phyloP scores from a whole-genome alignment of 2,113 vertebrate genomes.

The Phyllopteryx taeniolatus region DNA sequence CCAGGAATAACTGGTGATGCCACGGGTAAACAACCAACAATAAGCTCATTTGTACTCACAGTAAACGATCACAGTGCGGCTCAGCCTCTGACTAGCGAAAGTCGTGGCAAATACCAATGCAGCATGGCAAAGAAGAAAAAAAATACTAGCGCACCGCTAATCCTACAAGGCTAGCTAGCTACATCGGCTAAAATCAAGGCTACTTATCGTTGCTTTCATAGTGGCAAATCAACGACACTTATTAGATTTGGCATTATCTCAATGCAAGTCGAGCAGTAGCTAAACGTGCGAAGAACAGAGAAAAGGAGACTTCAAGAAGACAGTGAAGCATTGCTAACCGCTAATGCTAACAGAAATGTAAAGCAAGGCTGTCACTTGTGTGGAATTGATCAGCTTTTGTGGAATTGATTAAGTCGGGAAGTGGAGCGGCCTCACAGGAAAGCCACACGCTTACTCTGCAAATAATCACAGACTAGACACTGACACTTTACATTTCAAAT shows the following conservation, averaged over 20 bases:
- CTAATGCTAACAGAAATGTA: too few species aligned
- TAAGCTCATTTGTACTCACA: not conserved
- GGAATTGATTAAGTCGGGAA: not conserved
- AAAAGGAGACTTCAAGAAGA: not conserved
- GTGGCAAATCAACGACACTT: not conserved
- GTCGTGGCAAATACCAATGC: too few species aligned
- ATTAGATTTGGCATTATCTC: not conserved
- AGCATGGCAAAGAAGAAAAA: not conserved
- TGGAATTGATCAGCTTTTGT: not conserved
- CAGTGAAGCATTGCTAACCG: not conserved
- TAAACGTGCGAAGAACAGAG: too few species aligned
- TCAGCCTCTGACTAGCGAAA: not conserved
- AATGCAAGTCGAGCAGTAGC: not conserved
- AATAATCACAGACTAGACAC: too few species aligned
- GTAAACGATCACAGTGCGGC: not conserved
- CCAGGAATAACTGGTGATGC: constrained; percentile 35
- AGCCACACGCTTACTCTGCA: too few species aligned
- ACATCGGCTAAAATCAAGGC: not conserved
- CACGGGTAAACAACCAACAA: constrained; percentile 7
- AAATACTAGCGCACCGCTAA: not conserved
- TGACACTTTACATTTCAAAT: too few species aligned
- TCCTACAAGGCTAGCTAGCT: not conserved
- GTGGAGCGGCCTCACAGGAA: too few species aligned
- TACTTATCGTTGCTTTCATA: not conserved
- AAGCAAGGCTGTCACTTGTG: too few species aligned